A percentile compares a stretch with the other conserved stretches of the same genome.
Evolutionary conservation across 2,113 vertebrate species (phyloP).

Genomic region (Limnothrissa miodon): DNA sequence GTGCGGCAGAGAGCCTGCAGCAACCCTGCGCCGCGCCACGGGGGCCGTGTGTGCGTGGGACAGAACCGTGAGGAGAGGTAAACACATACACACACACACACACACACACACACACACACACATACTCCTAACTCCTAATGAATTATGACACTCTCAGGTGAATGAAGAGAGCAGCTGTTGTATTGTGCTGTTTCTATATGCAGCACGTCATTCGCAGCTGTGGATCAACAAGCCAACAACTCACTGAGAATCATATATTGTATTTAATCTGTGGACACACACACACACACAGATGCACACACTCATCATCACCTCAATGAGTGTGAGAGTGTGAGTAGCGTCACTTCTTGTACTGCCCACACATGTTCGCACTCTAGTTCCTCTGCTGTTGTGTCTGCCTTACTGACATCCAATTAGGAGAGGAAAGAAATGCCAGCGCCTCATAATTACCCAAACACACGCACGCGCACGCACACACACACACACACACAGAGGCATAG

Average conservation of each 20-base stretch:
- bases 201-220: background rate
- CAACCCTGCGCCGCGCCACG: conserved; percentile 91
- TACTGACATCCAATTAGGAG: conserved; percentile 62
- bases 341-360: background rate
- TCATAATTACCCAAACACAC: conserved; percentile 62
- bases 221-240: background rate
- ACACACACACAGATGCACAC: background rate
- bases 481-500: background rate
- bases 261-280: background rate
- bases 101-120: background rate
- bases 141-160: no score
- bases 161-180: background rate
- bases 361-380: conserved; percentile 6
- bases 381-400: conserved; percentile 32
- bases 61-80: conserved; percentile 97
- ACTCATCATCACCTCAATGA: background rate
- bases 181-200: background rate
- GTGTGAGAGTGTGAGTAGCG: background rate
- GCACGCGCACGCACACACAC: background rate
- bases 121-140: no score
- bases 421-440: conserved; percentile 45
- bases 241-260: background rate
- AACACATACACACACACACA: background rate
- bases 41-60: conserved; percentile 93
- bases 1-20: conserved; percentile 96